Conservation (phyloP, 2,797 vertebrate species). For the Thamnophis elegans region DNA sequence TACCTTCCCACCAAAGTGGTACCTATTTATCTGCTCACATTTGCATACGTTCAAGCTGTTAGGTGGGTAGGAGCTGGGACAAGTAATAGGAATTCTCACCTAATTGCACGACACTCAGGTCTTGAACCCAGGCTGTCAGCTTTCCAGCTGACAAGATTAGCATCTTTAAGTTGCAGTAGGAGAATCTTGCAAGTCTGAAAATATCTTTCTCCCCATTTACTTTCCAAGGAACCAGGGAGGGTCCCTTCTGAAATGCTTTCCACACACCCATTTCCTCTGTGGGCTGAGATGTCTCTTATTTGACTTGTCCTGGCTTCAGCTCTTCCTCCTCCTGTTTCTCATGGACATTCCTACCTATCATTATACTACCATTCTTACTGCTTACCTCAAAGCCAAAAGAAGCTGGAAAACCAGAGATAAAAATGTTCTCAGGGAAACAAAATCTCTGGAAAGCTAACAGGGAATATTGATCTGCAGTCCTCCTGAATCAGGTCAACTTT, state of each 20-base stretch:
- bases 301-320: neutral
- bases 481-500: neutral
- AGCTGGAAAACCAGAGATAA: neutral
- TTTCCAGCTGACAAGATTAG: neutral
- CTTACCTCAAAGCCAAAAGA: neutral
- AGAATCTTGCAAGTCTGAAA: neutral
- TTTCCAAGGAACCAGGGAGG: neutral
- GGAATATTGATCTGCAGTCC: neutral
- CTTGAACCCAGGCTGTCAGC: neutral
- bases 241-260: neutral
- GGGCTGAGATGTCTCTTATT: neutral
- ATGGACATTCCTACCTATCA: neutral
- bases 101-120: neutral
- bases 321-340: neutral
- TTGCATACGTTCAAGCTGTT: neutral
- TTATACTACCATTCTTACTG: neutral
- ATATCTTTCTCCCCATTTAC: neutral
- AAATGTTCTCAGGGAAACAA: neutral
- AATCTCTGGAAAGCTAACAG: neutral
- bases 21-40: neutral
- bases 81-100: neutral
- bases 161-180: neutral
- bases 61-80: too few species aligned
- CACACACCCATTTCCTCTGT: neutral
- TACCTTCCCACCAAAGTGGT: neutral